phyloP scores from a whole-genome alignment of 2,113 vertebrate species.

The Gorsachius goisagi region DNA sequence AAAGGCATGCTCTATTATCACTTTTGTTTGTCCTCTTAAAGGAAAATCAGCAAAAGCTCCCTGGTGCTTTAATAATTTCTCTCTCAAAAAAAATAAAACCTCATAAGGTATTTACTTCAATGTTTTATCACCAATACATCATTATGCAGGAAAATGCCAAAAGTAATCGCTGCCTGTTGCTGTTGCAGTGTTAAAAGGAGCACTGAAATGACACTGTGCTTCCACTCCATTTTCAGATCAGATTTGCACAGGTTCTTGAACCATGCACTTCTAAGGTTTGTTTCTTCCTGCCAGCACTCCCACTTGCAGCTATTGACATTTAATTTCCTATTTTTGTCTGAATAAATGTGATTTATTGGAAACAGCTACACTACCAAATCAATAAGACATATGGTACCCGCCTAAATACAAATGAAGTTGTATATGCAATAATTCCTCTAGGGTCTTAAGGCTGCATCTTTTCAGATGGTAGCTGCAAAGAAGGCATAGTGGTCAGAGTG shows the following conservation, averaged over 20 bases:
- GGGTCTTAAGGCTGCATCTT: background rate
- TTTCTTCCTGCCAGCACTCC: conserved; percentile 3
- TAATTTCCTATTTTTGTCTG: conserved; percentile 31
- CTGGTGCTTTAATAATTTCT: background rate
- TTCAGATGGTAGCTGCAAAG: background rate
- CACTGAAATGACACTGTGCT: background rate
- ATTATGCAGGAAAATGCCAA: background rate
- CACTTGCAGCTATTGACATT: conserved; percentile 13
- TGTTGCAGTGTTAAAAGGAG: background rate
- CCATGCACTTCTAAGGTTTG: background rate
- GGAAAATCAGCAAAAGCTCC: conserved; percentile 17
- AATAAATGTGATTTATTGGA: conserved; percentile 2
- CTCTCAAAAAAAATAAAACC: background rate
- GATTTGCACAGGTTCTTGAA: background rate
- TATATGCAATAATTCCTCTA: background rate
- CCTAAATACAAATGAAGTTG: background rate
- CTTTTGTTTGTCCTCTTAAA: background rate
- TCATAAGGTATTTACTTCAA: background rate
- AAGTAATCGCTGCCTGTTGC: background rate
- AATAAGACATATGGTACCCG: background rate
- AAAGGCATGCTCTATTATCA: background rate
- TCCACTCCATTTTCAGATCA: background rate
- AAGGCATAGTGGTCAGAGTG: background rate
- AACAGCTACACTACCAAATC: background rate
- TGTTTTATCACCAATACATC: background rate